Conservation (phyloP, 2,888 invertebrate genomes). For the Oeneis ivallda region DNA sequence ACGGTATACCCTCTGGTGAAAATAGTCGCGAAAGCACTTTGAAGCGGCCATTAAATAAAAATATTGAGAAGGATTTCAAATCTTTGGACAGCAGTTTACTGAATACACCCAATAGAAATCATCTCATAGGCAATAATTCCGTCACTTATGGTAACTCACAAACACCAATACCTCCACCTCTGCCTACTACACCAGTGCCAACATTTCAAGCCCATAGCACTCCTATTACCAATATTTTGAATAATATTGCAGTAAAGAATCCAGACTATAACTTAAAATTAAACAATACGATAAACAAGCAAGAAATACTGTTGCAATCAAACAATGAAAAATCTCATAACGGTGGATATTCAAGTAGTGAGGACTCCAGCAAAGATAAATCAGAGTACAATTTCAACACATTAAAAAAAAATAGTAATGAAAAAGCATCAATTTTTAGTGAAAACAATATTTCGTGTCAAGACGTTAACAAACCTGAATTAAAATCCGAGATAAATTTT, state of each 20-base stretch:
- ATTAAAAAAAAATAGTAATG: conserved; percentile 56
- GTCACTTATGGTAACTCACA: conserved; percentile 46
- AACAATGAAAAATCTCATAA: conserved; percentile 55
- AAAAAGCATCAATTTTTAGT: conserved; percentile 59
- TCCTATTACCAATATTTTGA: conserved; percentile 47
- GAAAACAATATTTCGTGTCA: conserved; percentile 50
- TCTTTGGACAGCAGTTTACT: conserved; percentile 54
- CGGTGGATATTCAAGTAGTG: conserved; percentile 57
- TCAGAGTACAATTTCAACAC: conserved; percentile 55
- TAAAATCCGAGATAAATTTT: conserved; percentile 56
- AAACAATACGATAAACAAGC: conserved; percentile 42
- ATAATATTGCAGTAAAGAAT: conserved; percentile 42
- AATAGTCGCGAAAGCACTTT: conserved; percentile 61
- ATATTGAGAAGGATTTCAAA: conserved; percentile 60
- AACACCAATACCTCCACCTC: conserved; percentile 64
- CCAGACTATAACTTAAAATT: conserved; percentile 53
- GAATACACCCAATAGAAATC: conserved; percentile 24
- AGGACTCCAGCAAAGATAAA: conserved; percentile 61
- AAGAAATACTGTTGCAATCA: conserved; percentile 32
- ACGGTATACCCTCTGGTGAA: conserved; percentile 59
- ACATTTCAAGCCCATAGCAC: conserved; percentile 60
- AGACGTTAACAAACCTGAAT: conserved; percentile 53
- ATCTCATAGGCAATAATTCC: conserved; percentile 12
- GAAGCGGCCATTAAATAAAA: conserved; percentile 56
- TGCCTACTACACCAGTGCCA: conserved; percentile 69